Base-by-base conservation (phyloP, 2,888 invertebrate genomes). In the Exephanes ischioxanthus region DNA sequence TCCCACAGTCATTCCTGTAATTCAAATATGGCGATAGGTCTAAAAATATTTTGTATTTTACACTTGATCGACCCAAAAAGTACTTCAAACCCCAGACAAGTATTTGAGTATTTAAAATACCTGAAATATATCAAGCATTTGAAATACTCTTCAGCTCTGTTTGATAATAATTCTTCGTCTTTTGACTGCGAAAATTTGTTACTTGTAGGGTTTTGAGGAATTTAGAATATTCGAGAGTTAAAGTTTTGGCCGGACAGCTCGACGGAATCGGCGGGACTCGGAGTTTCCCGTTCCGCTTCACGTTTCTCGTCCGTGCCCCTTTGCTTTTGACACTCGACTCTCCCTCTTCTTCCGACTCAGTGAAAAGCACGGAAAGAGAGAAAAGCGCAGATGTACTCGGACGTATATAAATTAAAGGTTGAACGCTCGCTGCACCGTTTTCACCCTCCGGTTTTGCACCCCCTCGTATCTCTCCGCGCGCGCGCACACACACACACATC, bases 381-480 rank as follows among this genome's bases (percentile, higher is more conserved):
- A 19, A 45, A 67, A 19, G 41, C 37, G 41, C 67, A 67, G 67
- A 67, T 67, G 37, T 19, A 41, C 67, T 67, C 67, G 67, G 11
- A n/a, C 41, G 63, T 63, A 67, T 41, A 67, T 41, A 41, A 67
- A 67, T 67, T 67, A 67, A 67, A 67, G 67, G 67, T 67, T 41
- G 67, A 67, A 67, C 67, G 41, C 67, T 67, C 67, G 67, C 19
- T 41, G n/a, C 67, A 41, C n/a, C 41, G 67, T 41, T 22, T 67
- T 67, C 67, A 41, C 41, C 37, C 67, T 22, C n/a, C 19, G 41
- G 41, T 19, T 41, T n/a, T 61, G 41, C 67, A 67, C 67, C 67
- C 67, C 67, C 67, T 41, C 41, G 19, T 67, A 67, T 41, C 37
- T 67, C 19, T 37, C 2, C 19, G 9, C 22, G 0, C 19, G 11